Conservation (phyloP, 2,888 invertebrate genomes). For the Acleris holmiana region DNA sequence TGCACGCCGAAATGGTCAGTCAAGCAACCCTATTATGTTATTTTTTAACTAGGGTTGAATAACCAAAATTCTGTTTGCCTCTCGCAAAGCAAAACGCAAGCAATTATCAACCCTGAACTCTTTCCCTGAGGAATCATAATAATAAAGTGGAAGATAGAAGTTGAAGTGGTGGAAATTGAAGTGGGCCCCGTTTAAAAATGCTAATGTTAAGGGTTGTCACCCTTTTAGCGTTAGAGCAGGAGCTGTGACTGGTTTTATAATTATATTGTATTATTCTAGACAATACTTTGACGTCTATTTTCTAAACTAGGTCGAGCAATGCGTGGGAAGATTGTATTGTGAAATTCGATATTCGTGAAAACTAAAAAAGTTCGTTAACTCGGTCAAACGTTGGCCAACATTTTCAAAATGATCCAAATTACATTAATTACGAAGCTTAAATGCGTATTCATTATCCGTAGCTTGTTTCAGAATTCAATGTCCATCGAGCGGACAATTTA, state of each 20-base stretch:
- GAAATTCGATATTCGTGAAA: conserved; percentile 2
- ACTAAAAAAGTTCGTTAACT: not conserved
- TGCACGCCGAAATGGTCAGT: conserved; percentile 46
- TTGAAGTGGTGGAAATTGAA: conserved; percentile 35
- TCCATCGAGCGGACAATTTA: too few relatives aligned
- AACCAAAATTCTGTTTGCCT: not conserved
- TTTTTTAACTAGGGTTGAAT: conserved; percentile 30
- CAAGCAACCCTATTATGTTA: conserved; percentile 34
- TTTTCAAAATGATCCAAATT: too few relatives aligned
- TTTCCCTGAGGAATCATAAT: not conserved
- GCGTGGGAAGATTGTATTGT: conserved; percentile 21
- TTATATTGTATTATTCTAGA: conserved; percentile 8
- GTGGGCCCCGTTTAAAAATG: conserved; percentile 64
- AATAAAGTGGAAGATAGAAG: not conserved
- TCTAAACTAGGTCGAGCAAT: conserved; percentile 23
- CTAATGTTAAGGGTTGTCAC: conserved; percentile 57
- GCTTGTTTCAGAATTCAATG: too few relatives aligned
- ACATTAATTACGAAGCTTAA: too few relatives aligned
- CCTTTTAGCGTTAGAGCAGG: conserved; percentile 49
- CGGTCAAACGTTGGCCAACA: too few relatives aligned
- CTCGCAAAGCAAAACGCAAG: not conserved
- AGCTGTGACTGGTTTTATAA: conserved; percentile 31
- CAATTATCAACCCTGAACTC: conserved; percentile 9
- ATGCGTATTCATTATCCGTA: too few relatives aligned
- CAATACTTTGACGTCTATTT: conserved; percentile 16